These are phyloP conservation scores for Pteropus rufus DNA, from an alignment of 2,797 vertebrate genomes.

Conservation along the genomic window DNA sequence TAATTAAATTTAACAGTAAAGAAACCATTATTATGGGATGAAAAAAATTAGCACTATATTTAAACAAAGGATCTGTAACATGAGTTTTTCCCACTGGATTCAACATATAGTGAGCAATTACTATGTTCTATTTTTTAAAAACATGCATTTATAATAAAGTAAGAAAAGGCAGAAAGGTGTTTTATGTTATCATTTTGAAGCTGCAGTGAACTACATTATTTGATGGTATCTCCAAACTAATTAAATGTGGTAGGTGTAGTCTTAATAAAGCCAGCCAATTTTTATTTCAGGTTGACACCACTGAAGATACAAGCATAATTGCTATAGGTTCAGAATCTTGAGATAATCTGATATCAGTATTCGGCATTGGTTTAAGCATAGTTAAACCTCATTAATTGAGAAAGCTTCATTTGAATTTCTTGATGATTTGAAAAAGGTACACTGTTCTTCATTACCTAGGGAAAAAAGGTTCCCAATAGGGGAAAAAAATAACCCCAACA, in stretches of 20 bases:
- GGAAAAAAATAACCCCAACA: not conserved
- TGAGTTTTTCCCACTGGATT: not conserved
- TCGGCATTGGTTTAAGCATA: not conserved
- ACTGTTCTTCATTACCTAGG: not conserved
- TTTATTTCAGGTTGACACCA: conserved; percentile 48
- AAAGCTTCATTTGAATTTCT: conserved; percentile 49
- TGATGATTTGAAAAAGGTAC: conserved; percentile 11
- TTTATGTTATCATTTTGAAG: conserved; percentile 32
- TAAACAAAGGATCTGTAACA: not conserved
- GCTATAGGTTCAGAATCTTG: conserved; percentile 16
- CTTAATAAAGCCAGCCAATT: conserved; percentile 36
- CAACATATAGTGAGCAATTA: not conserved
- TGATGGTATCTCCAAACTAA: conserved; percentile 66
- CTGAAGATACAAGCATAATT: conserved; percentile 25
- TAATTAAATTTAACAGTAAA: conserved; percentile 40
- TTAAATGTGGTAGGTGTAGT: conserved; percentile 14
- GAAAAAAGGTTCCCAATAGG: not conserved
- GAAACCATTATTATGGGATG: not conserved
- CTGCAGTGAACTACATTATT: conserved; percentile 12
- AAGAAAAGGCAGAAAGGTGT: not conserved
- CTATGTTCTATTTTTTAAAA: not conserved
- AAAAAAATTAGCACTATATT: not conserved
- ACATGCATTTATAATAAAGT: conserved; percentile 24
- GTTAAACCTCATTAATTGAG: conserved; percentile 56
- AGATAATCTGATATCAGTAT: conserved; percentile 50